Evolutionary conservation across 2,113 vertebrate genomes (phyloP), one percentile per base, ranked within the genome.

Genomic region (Triplophysa tibetana): DNA sequence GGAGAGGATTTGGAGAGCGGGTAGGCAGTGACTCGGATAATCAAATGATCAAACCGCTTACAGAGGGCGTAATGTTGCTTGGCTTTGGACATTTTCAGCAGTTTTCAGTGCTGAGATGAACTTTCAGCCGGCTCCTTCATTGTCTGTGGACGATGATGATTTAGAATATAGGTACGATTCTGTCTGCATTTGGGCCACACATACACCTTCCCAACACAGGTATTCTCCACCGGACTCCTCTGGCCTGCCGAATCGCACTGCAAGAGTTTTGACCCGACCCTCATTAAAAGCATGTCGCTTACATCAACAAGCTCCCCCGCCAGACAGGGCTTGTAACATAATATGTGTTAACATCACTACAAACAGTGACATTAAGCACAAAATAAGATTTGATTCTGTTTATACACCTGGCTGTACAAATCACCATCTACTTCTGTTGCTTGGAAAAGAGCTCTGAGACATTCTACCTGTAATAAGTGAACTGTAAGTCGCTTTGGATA

Each of bases 101-200:
- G 78, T 98, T 64, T 98, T 97, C 87, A 96, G 97, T 99, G 84
- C 85, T 61, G 84, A 87, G 50, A 70, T 74, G 17, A 75, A 87
- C 43, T 73, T 63, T 65, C 78, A 21, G 52, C 70, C 72, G 26
- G 66, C 17, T 23, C 63, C 54, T 33, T 60, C 80, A 24, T 10
- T 76, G 41, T 45, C 75, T 29, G 38, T 82, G 83, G 94, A 95
- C 21, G 97, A 98, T 79, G 96, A 98, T 86, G 96, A 99, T 92
- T 96, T 95, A 82, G 97, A 98, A 95, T 98, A 98, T 98, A 98
- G 97, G 96, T 99, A 98, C 94, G 96, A 91, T 96, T 95, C 90
- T 63, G 74, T 65, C 74, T 76, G 63, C 91, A 93, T 92, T 92
- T 89, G 16, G 81, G 86, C 4, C 70, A 83, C 91, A 95, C 91